Percentiles rank a stretch among this genome's conserved stretches.
Evolutionary conservation across 2,797 vertebrate genomes (phyloP).

Genomic region (Capromys pilorides): DNA sequence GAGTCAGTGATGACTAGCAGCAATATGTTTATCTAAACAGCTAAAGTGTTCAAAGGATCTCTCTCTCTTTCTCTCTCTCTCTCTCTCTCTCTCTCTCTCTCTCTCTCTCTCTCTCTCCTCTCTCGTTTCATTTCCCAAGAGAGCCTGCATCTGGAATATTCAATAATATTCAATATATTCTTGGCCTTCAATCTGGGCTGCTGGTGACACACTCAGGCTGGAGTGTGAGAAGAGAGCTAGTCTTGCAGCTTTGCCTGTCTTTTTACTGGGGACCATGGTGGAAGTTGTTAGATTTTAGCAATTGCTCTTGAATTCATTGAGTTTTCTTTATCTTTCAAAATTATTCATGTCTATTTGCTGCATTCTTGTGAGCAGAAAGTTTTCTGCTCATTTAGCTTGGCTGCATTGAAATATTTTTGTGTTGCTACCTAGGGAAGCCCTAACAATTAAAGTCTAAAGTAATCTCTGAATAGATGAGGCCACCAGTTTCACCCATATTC

Average conservation of each 20-base stretch:
- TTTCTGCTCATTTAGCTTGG: conserved; percentile 57
- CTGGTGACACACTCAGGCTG: conserved; percentile 2
- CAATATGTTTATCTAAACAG: neutral
- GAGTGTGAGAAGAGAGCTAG: conserved; percentile 46
- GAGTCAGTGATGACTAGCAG: neutral
- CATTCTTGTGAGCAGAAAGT: conserved; percentile 43
- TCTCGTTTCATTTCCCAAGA: neutral
- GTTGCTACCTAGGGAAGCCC: conserved; percentile 26
- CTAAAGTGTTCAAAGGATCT: conserved; percentile 14
- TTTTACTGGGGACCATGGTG: neutral
- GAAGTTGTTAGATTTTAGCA: conserved; percentile 13
- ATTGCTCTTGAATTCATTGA: conserved; percentile 44
- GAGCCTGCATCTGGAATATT: neutral
- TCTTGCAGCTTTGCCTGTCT: conserved; percentile 27
- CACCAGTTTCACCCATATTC: neutral
- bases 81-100: neutral
- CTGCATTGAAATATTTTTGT: conserved; percentile 44
- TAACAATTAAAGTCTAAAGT: conserved; percentile 22
- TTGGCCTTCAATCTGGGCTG: conserved; percentile 25
- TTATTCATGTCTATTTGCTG: conserved; percentile 55
- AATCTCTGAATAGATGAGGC: conserved; percentile 48
- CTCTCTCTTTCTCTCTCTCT: too few relatives aligned
- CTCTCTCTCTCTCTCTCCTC: neutral
- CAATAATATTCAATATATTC: conserved; percentile 43
- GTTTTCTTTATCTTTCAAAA: conserved; percentile 63